These are phyloP conservation scores for Euplexia lucipara DNA, from an alignment of 2,888 invertebrate genomes.

Conservation along the genomic window DNA sequence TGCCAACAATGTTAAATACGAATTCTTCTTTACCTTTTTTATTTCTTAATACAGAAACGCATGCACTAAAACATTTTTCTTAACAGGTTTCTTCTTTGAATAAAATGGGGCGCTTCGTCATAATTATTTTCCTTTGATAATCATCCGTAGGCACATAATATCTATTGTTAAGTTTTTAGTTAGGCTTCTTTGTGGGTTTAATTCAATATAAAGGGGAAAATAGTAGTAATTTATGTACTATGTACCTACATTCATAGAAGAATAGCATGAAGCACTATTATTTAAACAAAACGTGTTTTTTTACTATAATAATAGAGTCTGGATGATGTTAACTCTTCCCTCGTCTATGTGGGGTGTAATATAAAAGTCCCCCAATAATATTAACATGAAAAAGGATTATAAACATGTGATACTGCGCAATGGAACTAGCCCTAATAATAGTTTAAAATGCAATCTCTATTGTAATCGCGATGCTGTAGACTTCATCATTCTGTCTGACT, in stretches of 20 bases:
- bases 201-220: background rate
- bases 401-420: conserved; percentile 24
- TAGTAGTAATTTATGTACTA: background rate
- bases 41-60: background rate
- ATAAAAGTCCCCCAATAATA: conserved; percentile 37
- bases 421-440: conserved; percentile 23
- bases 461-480: conserved; percentile 12
- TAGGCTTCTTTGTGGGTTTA: background rate
- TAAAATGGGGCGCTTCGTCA: background rate
- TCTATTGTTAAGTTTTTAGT: background rate
- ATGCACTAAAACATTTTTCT: background rate
- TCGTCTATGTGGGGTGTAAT: conserved; percentile 34
- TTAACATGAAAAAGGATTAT: conserved; percentile 46
- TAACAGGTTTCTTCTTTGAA: conserved; percentile 14
- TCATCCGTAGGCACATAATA: too few species aligned
- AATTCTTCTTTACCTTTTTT: conserved; percentile 4
- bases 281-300: conserved; percentile 31
- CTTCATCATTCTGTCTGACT: conserved; percentile 10
- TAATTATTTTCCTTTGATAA: background rate
- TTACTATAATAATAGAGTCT: conserved; percentile 45
- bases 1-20: conserved; percentile 26
- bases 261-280: conserved; percentile 14
- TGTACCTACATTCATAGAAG: conserved; percentile 10
- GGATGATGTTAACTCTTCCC: conserved; percentile 17
- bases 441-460: conserved; percentile 28